Evolutionary conservation across 2,797 vertebrate genomes (phyloP).

Genomic region (Typhlichthys subterraneus): DNA sequence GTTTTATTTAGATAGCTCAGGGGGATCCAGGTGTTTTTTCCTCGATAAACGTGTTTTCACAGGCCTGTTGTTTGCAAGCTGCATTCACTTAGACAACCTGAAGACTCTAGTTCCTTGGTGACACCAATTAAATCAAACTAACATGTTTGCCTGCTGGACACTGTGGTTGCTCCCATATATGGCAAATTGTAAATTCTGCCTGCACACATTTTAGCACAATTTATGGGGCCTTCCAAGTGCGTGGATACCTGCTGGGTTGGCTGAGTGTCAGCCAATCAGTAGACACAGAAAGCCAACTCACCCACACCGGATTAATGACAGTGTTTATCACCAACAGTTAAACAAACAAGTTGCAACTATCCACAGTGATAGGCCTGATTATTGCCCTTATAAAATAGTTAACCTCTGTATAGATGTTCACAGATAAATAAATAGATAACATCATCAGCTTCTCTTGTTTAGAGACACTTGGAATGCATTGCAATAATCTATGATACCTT

Average conservation of each 20-base stretch:
- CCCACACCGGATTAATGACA: too few species aligned
- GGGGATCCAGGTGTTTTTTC: slow-evolving; percentile 35
- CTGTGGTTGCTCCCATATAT: background rate
- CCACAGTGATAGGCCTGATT: too few species aligned
- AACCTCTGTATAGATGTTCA: slow-evolving; percentile 40
- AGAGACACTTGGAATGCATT: slow-evolving; percentile 43
- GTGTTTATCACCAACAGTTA: background rate
- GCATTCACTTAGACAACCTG: slow-evolving; percentile 2
- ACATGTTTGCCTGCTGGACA: slow-evolving; percentile 20
- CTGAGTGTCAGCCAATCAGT: background rate
- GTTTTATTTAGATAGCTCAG: slow-evolving; percentile 23
- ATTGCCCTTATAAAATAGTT: slow-evolving; percentile 33
- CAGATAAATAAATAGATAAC: slow-evolving; percentile 35
- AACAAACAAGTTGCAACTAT: background rate
- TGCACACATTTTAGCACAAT: background rate
- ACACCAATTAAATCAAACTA: slow-evolving; percentile 3
- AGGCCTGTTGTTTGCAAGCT: slow-evolving; percentile 17
- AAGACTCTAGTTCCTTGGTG: slow-evolving; percentile 1
- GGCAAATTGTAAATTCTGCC: background rate
- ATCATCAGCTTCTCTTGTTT: slow-evolving; percentile 51
- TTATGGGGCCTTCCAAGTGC: background rate
- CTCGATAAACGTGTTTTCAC: slow-evolving; percentile 38
- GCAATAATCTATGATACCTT: slow-evolving; percentile 30
- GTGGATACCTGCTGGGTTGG: background rate
- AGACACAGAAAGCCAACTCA: too few species aligned